Evolutionary conservation across 2,113 vertebrate species (phyloP), one percentile per base, ranked within the genome.

Genomic region (Mugil cephalus): DNA sequence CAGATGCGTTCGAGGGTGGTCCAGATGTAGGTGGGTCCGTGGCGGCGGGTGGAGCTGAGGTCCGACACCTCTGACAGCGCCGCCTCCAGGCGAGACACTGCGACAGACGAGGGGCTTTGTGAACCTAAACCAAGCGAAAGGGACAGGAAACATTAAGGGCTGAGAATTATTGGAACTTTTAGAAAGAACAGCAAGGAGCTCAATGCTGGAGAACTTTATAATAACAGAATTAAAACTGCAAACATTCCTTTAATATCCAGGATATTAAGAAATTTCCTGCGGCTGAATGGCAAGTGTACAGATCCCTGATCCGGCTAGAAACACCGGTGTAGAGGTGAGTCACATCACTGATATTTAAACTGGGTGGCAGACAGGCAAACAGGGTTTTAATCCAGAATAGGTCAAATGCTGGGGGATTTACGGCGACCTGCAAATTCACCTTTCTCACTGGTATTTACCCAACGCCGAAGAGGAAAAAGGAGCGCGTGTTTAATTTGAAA

Each of bases 1-100:
- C 98, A 99, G 61, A 99, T 99, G 89, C 95, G 95, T 74, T 98
- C 96, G 71, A 99, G 94, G 0, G 94, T 95, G 76, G 93, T 94
- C 98, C 98, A 98, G 63, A 98, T 93, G 80, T 96, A 95, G 87
- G 94, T 73, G 46, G 97, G 98, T 19, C 97, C 97, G 39, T 98
- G 97, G 58, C 95, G 97, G 63, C 94, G 94, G 13, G 90, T 52
- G 0, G 93, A 95, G 86, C 94, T 97, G 59, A 95, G 88, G 83
- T 96, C 63, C 0, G 96, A 98, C 71, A 97, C 88, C 82, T 99
- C 97, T 0, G 98, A 99, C 90, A 98, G 96, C 69, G 96, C 97
- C 36, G 97, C 96, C 58, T 99, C 98, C 80, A 99, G 91, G 40
- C 98, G 94, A 6, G 98, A 98, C 10, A 94, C 96, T 4, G 96